Conservation (phyloP, 2,113 vertebrate genomes). For the Paraplagusia blochii region DNA sequence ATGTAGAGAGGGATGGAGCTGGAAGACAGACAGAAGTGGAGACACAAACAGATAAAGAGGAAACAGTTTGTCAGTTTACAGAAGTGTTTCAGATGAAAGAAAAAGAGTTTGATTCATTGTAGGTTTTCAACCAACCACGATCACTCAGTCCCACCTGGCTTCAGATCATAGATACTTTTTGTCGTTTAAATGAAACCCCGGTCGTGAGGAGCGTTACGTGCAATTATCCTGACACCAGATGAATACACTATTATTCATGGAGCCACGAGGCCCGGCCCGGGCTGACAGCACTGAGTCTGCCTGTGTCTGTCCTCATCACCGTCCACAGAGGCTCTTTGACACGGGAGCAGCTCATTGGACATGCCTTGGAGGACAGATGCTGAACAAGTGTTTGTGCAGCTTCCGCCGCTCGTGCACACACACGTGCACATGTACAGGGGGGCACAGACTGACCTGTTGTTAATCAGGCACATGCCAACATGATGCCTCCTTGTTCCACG, state of each 20-base stretch:
- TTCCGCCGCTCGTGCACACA: conserved; percentile 39
- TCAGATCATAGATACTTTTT: too few relatives aligned
- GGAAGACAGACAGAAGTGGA: too few relatives aligned
- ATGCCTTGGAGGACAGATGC: conserved; percentile 58
- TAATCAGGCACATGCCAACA: conserved; percentile 78
- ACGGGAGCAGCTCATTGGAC: conserved; percentile 25
- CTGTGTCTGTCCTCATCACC: conserved; percentile 32
- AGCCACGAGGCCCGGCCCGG: not conserved
- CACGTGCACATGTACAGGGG: conserved; percentile 52
- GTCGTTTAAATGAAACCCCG: too few relatives aligned
- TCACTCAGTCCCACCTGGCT: too few relatives aligned
- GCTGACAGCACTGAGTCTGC: conserved; percentile 27
- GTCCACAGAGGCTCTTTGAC: conserved; percentile 41
- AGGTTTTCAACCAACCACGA: too few relatives aligned
- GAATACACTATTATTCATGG: conserved; percentile 21
- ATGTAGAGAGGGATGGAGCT: too few relatives aligned
- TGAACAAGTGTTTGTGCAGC: conserved; percentile 63
- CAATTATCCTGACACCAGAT: conserved; percentile 18
- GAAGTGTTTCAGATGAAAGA: too few relatives aligned
- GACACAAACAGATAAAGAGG: too few relatives aligned
- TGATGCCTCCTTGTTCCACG: conserved; percentile 69
- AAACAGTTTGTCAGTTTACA: too few relatives aligned
- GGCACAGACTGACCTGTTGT: conserved; percentile 80
- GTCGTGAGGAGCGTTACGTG: conserved; percentile 4
- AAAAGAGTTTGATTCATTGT: too few relatives aligned